Base-by-base conservation (phyloP, 2,797 vertebrate genomes). In the Mastacembelus armatus region DNA sequence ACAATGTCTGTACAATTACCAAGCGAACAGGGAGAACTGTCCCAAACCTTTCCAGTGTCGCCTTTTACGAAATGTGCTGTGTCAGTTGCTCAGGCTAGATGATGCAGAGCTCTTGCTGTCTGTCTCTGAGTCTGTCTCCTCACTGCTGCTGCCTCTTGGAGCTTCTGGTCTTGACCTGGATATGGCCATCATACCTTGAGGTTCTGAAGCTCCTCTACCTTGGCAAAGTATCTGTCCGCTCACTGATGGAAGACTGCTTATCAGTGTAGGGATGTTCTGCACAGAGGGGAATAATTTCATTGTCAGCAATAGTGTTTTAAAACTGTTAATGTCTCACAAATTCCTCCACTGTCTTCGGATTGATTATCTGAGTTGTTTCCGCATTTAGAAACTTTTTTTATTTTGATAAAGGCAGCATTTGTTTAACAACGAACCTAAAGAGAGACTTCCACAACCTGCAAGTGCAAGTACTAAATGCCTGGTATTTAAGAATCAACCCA, bases 81-180 rank as follows among this genome's bases (percentile, higher is more conserved):
- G 0, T 91, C 71, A 92, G 80, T 82, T 85, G 73, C 88, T 89
- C 33, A 26, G 82, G 62, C 50, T 71, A 56, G 89, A 91, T 0
- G 90, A 92, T 0, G 62, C 81, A 1, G 86, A 90, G 77, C 89
- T 91, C 73, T 88, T 92, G 80, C 91, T 88, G 84, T 93, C 91
- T 0, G 87, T 89, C 74, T 94, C 93, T 0, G 88, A 90, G 68
- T 92, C 91, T 0, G 84, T 92, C 43, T 92, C 90, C 47, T 93
- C 90, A 8, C 88, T 58, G 52, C 85, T 63, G 8, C 85, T 85
- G 75, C 61, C 63, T 47, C 52, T 64, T 10, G 47, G 66, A 61
- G 42, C 61, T 71, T 47, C 81, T 15, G 66, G 29, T 69, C 56
- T 78, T 49, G 70, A 59, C 35, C 55, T 72, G 40, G 78, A 71